Evolutionary conservation across 2,113 vertebrate species (phyloP), one percentile per base, ranked within the genome.

Genomic region (Sturnus vulgaris): DNA sequence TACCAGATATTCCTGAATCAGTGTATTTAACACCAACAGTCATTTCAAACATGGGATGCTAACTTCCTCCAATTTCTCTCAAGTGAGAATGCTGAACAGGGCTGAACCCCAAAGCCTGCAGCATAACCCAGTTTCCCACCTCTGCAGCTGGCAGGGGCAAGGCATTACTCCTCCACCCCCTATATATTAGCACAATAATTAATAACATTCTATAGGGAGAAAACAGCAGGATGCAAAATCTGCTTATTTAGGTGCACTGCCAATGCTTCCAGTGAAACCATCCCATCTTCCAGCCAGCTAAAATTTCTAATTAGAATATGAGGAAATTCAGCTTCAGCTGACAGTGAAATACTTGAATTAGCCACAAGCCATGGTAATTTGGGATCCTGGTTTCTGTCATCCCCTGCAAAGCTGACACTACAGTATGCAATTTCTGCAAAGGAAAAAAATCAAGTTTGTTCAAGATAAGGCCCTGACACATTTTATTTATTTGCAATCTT

Each of bases 361-460:
- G 27, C 49, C 73, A 84, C 75, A 37, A 79, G 70, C 59, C 30
- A 11, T 6, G 22, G 55, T 40, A 76, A 82, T 72, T 92, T 42
- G 44, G 63, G 70, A 65, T 80, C 73, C 93, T 95, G 87, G 80
- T 86, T 97, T 91, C 86, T 72, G 59, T 82, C 91, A 85, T 79
- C 61, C 42, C 57, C 59, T 84, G 71, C 70, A 94, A 87, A 80
- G 63, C 73, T 79, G 82, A 88, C 63, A 69, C 42, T n/a, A 87
- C 28, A 91, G 23, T 4, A 46, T 13, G 49, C 40, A 86, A 66
- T 35, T 86, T 65, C 82, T 91, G 75, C 55, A 72, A 49, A 64
- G 69, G 30, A 86, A 63, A 56, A 40, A 69, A 71, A 23, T 61
- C 1, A 3, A 35, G 35, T 71, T 87, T 64, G 37, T 28, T 92